Conservation (phyloP, 2,113 vertebrate species). For the Eulemur rufifrons region DNA sequence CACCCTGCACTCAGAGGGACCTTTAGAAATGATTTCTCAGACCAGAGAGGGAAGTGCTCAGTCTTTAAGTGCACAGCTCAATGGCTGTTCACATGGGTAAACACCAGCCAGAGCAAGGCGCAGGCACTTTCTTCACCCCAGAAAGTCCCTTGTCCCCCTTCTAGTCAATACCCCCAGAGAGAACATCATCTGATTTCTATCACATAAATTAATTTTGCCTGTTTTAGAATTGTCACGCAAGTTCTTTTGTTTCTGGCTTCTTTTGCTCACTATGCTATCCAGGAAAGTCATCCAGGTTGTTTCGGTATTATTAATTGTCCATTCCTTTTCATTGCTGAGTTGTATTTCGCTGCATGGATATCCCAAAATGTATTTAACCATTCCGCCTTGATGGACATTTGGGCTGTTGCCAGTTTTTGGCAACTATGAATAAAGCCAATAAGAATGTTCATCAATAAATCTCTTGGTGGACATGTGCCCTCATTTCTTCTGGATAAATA, state of each 20-base stretch:
- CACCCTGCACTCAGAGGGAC: background rate
- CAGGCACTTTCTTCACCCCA: background rate
- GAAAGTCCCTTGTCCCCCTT: background rate
- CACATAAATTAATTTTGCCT: background rate
- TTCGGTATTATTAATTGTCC: background rate
- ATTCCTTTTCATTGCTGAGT: background rate
- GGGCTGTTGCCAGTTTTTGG: background rate
- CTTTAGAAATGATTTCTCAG: background rate
- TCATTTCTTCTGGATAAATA: background rate
- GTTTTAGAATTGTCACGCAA: background rate
- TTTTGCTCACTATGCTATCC: background rate
- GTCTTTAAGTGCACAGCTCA: fast-evolving
- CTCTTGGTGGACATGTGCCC: background rate
- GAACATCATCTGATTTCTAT: background rate
- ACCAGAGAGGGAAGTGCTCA: background rate
- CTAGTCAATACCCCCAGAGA: background rate
- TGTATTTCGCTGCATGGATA: background rate
- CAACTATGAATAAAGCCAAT: background rate
- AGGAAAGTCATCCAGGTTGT: background rate
- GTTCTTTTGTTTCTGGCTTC: background rate
- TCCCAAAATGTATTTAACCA: background rate
- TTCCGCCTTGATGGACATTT: background rate
- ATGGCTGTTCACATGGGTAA: background rate
- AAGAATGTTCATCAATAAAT: background rate
- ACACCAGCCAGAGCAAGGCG: background rate